Percentiles rank a stretch among this genome's conserved stretches.
These are phyloP conservation scores for Falco concolor DNA, from an alignment of 2,797 vertebrate genomes.

Conservation along the genomic window DNA sequence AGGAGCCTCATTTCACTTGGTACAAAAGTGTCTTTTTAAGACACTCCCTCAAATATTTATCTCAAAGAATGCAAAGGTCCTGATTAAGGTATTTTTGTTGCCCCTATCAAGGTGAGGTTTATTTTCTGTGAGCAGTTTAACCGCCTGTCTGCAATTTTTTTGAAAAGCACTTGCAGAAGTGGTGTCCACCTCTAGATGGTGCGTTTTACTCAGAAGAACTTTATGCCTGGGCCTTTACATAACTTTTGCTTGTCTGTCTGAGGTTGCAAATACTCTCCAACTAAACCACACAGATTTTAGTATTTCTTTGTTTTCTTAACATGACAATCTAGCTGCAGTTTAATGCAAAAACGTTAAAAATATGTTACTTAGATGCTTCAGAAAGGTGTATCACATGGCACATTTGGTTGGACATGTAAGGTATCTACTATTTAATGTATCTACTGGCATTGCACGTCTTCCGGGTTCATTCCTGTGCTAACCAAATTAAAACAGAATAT, in stretches of 20 bases:
- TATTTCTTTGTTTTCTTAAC: background rate
- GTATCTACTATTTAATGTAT: rapidly evolving
- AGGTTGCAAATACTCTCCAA: background rate
- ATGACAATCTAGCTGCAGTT: background rate
- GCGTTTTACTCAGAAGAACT: conserved; percentile 9
- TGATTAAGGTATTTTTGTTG: background rate
- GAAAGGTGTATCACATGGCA: background rate
- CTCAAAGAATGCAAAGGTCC: background rate
- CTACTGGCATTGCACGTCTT: background rate
- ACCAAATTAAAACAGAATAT: background rate
- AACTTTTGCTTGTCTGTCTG: background rate
- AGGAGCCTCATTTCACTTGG: background rate
- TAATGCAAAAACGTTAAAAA: background rate
- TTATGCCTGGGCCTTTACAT: background rate
- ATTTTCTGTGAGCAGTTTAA: background rate
- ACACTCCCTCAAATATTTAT: background rate
- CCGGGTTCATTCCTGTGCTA: background rate
- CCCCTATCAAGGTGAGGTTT: background rate
- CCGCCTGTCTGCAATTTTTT: background rate
- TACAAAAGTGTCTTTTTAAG: background rate
- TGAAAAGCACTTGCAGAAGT: conserved; percentile 12
- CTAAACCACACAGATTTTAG: background rate
- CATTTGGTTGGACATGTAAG: background rate
- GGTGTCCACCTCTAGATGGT: conserved; percentile 69
- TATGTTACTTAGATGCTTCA: background rate